Conservation (phyloP, 2,888 invertebrate genomes). For the Zelleria hepariella region DNA sequence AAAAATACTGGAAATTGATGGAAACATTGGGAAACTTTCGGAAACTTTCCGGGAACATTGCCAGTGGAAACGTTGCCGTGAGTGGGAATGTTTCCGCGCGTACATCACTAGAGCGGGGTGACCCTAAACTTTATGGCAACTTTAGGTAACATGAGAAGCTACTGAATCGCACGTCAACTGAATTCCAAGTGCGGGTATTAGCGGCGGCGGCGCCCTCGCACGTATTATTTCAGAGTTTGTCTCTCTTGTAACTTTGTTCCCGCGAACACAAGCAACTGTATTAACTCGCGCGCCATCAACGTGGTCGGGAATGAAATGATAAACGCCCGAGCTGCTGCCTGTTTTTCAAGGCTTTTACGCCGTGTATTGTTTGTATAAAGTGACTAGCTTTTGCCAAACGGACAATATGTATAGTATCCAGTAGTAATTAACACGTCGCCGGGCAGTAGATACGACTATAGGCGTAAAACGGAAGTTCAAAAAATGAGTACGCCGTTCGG, state of each 20-base stretch:
- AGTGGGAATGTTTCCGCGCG: too few species aligned
- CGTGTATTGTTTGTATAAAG: neutral
- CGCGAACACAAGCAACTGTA: neutral
- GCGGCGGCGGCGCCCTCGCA: neutral
- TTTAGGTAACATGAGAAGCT: slow-evolving; percentile 7
- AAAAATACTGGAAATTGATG: too few species aligned
- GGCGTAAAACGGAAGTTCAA: too few species aligned
- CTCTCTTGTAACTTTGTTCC: neutral
- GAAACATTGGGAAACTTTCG: too few species aligned
- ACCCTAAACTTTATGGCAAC: neutral
- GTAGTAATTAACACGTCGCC: too few species aligned
- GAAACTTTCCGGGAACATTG: too few species aligned
- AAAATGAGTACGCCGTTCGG: too few species aligned
- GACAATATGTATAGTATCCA: too few species aligned
- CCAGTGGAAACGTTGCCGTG: too few species aligned
- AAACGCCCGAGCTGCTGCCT: neutral
- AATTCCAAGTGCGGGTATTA: slow-evolving; percentile 5
- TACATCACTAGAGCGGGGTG: neutral
- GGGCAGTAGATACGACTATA: too few species aligned
- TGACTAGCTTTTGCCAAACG: too few species aligned
- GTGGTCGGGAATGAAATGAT: neutral
- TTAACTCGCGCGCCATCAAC: neutral
- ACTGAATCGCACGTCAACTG: slow-evolving; percentile 3
- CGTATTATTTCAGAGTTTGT: slow-evolving; percentile 6
- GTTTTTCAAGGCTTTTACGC: neutral